Evolutionary conservation across 2,888 invertebrate genomes (phyloP).

Genomic region (Rhamnusium bicolor): DNA sequence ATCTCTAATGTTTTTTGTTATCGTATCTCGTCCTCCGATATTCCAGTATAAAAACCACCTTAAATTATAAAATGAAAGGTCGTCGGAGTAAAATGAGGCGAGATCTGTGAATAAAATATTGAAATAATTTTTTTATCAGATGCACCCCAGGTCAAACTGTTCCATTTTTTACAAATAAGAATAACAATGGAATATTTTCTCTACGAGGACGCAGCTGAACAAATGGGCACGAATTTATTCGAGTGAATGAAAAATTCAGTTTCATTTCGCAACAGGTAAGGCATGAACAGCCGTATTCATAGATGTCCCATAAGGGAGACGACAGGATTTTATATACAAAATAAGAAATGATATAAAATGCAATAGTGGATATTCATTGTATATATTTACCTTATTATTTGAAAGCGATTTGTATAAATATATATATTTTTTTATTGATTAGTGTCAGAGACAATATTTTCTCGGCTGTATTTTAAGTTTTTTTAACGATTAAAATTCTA

Average conservation of each 20-base stretch:
- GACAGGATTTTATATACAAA: no score
- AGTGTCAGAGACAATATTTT: no score
- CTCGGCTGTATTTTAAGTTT: no score
- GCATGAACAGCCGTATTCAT: background rate
- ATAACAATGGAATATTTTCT: conserved; percentile 6
- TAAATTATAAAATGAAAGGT: background rate
- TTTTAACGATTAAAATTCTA: no score
- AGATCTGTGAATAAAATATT: background rate
- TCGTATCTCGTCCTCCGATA: background rate
- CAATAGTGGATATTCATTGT: no score
- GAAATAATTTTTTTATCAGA: conserved; percentile 19
- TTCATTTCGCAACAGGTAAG: conserved; percentile 31
- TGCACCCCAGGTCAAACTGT: background rate
- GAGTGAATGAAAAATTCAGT: conserved; percentile 23
- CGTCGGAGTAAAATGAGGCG: background rate
- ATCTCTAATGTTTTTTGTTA: background rate
- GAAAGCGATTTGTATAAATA: no score
- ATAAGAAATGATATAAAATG: no score
- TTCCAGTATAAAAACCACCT: background rate
- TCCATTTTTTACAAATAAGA: background rate
- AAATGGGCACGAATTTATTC: conserved; percentile 16
- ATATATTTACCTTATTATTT: no score
- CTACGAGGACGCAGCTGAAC: background rate
- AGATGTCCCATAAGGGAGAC: background rate
- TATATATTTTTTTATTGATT: no score